Base-by-base conservation (phyloP, 2,888 invertebrate genomes). In the Branchipolynoe longqiensis region DNA sequence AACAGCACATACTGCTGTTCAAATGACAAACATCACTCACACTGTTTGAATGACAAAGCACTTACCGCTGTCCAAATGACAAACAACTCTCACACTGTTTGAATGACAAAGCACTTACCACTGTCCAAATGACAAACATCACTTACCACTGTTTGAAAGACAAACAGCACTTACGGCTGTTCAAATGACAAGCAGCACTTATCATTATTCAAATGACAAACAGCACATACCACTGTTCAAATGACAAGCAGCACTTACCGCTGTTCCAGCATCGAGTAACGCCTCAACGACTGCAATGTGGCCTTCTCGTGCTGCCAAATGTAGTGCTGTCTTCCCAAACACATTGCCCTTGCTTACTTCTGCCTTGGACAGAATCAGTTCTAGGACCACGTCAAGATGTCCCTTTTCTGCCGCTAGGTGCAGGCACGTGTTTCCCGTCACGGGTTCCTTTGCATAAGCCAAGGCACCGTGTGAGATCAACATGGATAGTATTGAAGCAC, bases 371-470 rank as follows among this genome's bases (percentile, higher is more conserved):
- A 48, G 41, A 36, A 85, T 38, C 69, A 85, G 73, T 31, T 83
- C 64, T 8, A 69, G 54, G 4, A 85, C 85, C 12, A 62, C 83
- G 90, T 96, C 96, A 73, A 95, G 94, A 92, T 97, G 97, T 14
- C 97, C 96, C 95, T 98, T 97, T 92, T 98, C 98, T 28, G 98
- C 97, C 0, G 98, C 96, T 91, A 98, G 98, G 93, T 98, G 98
- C 83, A 98, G 93, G 0, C 98, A 98, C 0, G 98, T 98, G 98
- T 98, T 98, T 0, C 98, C 98, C 0, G 97, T 97, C 94, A 98
- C 48, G 8, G 62, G 97, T 92, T 98, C 98, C 22, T 93, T 89
- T 87, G 94, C 94, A 85, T 93, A 91, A n/a, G 82, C 81, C 59
- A 36, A 40, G 40, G 85, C 82, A 28, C 82, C 73, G 41, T 64